Percentiles rank a stretch among this genome's conserved stretches.
Evolutionary conservation across 35 echinoderm and acorn worm genomes (phyloP).

Genomic region (Lytechinus pictus): DNA sequence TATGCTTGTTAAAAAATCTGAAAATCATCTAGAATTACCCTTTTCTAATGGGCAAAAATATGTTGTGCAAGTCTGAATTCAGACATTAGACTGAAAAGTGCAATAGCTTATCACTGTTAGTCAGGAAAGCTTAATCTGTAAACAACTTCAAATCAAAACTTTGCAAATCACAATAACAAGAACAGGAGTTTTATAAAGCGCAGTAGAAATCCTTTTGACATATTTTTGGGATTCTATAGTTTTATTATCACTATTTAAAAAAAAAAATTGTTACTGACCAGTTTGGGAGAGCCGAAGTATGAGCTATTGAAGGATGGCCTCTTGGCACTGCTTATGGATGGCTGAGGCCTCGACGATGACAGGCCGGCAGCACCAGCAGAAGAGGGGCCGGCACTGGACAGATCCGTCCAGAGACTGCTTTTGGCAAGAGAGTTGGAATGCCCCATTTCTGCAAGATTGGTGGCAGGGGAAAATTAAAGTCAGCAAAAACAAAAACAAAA

Average conservation of each 20-base stretch:
- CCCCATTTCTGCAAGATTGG: constrained; percentile 29
- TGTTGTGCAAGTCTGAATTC: too few relatives aligned
- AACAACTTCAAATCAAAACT: neutral
- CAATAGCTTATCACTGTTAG: neutral
- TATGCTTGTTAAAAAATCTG: too few relatives aligned
- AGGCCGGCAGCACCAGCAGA: constrained; percentile 28
- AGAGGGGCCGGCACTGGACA: constrained; percentile 14
- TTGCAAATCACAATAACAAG: neutral
- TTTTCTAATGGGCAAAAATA: too few relatives aligned
- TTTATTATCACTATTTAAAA: too few relatives aligned
- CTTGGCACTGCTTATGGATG: constrained; percentile 58
- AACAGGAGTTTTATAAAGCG: neutral
- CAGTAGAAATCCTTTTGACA: neutral
- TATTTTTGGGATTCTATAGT: too few relatives aligned
- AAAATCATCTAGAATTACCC: too few relatives aligned
- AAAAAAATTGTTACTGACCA: constrained; percentile 65
- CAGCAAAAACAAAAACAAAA: too few relatives aligned
- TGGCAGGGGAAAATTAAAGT: neutral
- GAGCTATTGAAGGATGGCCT: constrained; percentile 85
- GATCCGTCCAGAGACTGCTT: constrained; percentile 39
- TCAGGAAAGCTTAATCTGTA: neutral
- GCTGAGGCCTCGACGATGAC: constrained; percentile 57
- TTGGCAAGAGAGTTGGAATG: constrained; percentile 46
- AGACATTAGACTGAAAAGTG: too few relatives aligned
- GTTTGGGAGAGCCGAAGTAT: constrained; percentile 91